Evolutionary conservation across 2,113 vertebrate genomes (phyloP).

Genomic region (Oenanthe melanoleuca): DNA sequence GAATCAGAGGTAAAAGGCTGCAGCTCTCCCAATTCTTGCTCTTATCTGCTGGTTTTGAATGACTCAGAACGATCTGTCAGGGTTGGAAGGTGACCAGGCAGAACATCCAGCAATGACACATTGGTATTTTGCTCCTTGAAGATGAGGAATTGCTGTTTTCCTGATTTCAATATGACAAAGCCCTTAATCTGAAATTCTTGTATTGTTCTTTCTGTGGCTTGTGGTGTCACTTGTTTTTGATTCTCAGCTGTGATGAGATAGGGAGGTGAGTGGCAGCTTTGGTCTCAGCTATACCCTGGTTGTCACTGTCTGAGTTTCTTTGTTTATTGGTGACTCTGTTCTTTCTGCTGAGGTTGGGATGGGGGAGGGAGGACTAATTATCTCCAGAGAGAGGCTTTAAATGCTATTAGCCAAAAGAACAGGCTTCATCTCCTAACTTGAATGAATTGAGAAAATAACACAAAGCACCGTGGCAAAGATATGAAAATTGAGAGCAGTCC

Average conservation of each 20-base stretch:
- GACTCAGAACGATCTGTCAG: background rate
- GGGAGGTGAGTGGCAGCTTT: background rate
- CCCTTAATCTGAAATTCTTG: background rate
- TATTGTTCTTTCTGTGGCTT: background rate
- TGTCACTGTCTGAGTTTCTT: conserved; percentile 28
- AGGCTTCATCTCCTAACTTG: background rate
- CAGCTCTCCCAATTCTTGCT: background rate
- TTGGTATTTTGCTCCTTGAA: background rate
- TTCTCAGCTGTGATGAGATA: background rate
- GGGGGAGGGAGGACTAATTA: background rate
- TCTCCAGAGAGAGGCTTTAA: background rate
- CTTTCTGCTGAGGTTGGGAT: background rate
- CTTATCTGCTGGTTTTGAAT: background rate
- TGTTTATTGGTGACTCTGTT: background rate
- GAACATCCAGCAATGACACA: background rate
- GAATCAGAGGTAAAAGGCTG: background rate
- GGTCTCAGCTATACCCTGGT: background rate
- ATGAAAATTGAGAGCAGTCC: background rate
- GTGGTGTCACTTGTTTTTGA: background rate
- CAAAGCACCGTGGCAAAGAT: background rate
- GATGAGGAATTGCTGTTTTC: background rate
- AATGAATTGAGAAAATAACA: background rate
- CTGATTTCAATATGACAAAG: background rate
- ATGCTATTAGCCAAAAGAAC: background rate
- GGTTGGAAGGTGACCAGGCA: background rate